These are phyloP conservation scores for Procambarus virginalis DNA, from an alignment of 1,140 invertebrate species.

Conservation along the genomic window DNA sequence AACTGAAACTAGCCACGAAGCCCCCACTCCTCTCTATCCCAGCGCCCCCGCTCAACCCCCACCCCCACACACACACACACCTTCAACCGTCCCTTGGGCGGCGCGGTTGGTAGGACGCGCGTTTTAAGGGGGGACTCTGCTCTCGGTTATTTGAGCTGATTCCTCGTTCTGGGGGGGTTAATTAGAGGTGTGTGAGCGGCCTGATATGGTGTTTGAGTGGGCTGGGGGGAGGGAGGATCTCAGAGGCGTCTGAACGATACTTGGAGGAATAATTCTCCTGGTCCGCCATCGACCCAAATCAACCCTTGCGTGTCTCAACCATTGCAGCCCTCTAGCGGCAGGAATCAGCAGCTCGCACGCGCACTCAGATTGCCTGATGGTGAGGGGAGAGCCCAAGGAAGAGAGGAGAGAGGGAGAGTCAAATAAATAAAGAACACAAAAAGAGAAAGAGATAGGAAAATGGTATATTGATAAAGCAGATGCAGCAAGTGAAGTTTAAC, in stretches of 20 bases:
- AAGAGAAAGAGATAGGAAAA: not conserved
- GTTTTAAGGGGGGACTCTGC: no score
- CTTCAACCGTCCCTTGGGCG: no score
- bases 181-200: no score
- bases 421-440: not conserved
- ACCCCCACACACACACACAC: no score
- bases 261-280: not conserved
- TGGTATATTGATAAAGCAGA: no score
- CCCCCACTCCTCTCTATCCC: no score
- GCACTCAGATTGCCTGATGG: not conserved
- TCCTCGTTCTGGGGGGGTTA: no score
- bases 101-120: no score
- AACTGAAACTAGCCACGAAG: no score
- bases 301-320: constrained; percentile 39
- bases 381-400: not conserved
- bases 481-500: no score
- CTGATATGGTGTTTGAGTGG: not conserved
- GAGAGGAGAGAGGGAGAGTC: not conserved
- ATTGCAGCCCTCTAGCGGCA: constrained; percentile 57
- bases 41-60: no score
- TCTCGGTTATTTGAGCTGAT: no score
- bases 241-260: not conserved
- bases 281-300: constrained; percentile 34
- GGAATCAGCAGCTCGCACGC: constrained; percentile 51
- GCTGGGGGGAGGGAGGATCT: not conserved